Conservation (phyloP, 2,888 invertebrate species). For the Eupithecia subumbrata region DNA sequence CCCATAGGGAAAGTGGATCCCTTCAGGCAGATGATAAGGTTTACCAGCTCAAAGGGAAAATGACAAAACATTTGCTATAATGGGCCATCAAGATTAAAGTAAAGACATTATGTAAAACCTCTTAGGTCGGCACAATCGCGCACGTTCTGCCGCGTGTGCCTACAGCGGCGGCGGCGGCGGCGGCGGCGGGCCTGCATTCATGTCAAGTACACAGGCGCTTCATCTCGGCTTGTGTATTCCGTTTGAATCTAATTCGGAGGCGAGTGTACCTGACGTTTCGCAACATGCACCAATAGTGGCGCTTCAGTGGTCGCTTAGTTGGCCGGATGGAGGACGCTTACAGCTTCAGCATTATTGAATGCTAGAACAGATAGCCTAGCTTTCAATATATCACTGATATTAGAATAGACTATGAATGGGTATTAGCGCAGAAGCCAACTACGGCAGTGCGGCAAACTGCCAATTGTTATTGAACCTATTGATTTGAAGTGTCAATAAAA, state of each 20-base stretch:
- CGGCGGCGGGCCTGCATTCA: constrained; percentile 38
- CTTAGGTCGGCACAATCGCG: constrained; percentile 37
- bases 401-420: neutral
- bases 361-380: neutral
- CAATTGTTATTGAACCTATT: neutral
- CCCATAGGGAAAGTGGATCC: constrained; percentile 20
- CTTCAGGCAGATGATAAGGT: constrained; percentile 21
- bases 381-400: neutral
- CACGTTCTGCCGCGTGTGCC: constrained; percentile 37
- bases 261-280: constrained; percentile 26
- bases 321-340: neutral
- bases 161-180: constrained; percentile 9
- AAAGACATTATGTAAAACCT: constrained; percentile 43
- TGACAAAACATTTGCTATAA: constrained; percentile 43
- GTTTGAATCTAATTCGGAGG: constrained; percentile 32
- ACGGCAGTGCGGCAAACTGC: constrained; percentile 1
- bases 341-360: neutral
- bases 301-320: constrained; percentile 10
- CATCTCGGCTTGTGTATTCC: constrained; percentile 30
- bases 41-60: constrained; percentile 33
- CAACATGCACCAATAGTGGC: constrained; percentile 17
- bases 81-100: constrained; percentile 42
- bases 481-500: neutral
- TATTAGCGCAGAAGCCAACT: constrained; percentile 3
- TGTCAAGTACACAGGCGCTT: constrained; percentile 40